Conservation (phyloP, 1,140 invertebrate species). For the Spodoptera frugiperda region DNA sequence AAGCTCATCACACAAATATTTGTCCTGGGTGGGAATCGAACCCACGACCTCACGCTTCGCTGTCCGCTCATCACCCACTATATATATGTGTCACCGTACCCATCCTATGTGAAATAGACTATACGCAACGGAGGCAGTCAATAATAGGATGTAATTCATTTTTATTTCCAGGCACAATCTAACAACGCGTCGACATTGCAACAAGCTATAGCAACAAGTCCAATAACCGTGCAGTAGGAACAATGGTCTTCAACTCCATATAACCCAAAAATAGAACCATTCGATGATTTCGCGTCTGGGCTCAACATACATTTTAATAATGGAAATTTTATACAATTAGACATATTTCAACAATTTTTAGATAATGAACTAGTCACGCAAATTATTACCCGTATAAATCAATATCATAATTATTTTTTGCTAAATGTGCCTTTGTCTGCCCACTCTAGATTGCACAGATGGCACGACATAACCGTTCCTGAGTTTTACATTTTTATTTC, state of each 20-base stretch:
- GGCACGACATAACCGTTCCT: constrained; percentile 36
- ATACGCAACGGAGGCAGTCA: constrained; percentile 4
- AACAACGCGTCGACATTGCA: neutral
- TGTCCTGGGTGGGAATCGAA: no score
- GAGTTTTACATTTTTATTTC: constrained; percentile 42
- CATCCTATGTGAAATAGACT: constrained; percentile 6
- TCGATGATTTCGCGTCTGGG: constrained; percentile 4
- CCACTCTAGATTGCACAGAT: constrained; percentile 5
- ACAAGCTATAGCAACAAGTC: constrained; percentile 5
- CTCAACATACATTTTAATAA: constrained; percentile 7
- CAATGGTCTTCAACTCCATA: constrained; percentile 5
- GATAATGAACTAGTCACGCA: neutral
- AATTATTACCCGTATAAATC: constrained; percentile 4
- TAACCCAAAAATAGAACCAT: constrained; percentile 6
- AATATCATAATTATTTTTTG: constrained; percentile 8
- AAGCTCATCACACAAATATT: constrained; percentile 1
- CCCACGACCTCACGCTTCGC: constrained; percentile 30
- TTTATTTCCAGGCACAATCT: constrained; percentile 6
- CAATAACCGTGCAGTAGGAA: constrained; percentile 1
- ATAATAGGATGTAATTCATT: constrained; percentile 4
- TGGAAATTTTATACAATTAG: constrained; percentile 4
- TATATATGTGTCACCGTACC: constrained; percentile 5
- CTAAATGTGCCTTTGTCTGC: constrained; percentile 5
- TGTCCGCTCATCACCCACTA: constrained; percentile 23
- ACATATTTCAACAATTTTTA: constrained; percentile 3